Evolutionary conservation across 2,888 invertebrate genomes (phyloP).

Genomic region (Malthinus seriepunctatus): DNA sequence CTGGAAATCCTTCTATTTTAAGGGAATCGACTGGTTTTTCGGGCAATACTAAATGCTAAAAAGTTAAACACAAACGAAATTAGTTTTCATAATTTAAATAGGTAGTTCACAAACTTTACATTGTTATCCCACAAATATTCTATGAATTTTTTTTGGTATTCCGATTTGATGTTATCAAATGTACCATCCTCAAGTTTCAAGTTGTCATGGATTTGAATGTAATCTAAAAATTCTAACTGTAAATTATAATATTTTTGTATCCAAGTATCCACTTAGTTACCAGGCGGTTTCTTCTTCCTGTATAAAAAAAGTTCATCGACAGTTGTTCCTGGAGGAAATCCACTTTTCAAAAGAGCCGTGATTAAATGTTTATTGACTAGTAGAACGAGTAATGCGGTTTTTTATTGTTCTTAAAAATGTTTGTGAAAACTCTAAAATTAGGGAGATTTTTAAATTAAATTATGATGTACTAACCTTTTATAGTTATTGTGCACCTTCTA

Average conservation of each 20-base stretch:
- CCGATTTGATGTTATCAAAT: constrained; percentile 47
- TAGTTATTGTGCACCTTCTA: too few relatives aligned
- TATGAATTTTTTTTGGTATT: constrained; percentile 49
- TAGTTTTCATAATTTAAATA: neutral
- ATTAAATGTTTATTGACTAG: constrained; percentile 36
- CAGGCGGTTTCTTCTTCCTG: constrained; percentile 55
- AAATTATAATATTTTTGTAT: too few relatives aligned
- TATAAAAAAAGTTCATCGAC: constrained; percentile 59
- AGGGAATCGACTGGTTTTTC: constrained; percentile 39
- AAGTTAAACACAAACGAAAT: neutral
- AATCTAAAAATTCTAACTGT: constrained; percentile 29
- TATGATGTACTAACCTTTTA: too few relatives aligned
- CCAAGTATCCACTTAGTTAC: constrained; percentile 27
- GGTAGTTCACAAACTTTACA: neutral
- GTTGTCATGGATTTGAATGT: constrained; percentile 41
- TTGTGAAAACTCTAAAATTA: too few relatives aligned
- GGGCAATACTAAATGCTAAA: neutral
- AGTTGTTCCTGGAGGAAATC: constrained; percentile 57
- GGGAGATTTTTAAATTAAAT: too few relatives aligned
- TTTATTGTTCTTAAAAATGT: constrained; percentile 7
- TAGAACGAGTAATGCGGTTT: neutral
- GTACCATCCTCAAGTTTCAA: constrained; percentile 47
- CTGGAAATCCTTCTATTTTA: constrained; percentile 51
- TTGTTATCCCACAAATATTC: constrained; percentile 33
- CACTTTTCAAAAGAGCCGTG: constrained; percentile 39